Evolutionary conservation across 2,888 invertebrate species (phyloP), one percentile per base, ranked within the genome.

Genomic region (Galerucella pusilla): DNA sequence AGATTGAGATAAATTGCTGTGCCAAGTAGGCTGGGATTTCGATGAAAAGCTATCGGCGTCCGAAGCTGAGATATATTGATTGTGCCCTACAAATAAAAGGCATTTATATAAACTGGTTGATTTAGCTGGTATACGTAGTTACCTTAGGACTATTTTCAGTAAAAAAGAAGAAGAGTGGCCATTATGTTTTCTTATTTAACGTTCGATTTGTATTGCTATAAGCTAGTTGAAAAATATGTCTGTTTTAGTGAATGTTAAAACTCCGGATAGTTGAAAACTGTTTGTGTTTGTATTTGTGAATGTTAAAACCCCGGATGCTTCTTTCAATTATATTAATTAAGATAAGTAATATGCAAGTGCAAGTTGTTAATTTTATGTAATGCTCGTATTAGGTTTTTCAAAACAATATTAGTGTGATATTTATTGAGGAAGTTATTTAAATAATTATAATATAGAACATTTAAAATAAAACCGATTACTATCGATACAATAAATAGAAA

Each of bases 51-150:
- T 82, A 80, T 87, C 87, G 57, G 85, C 85, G 76, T 88, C 88
- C 57, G 87, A 86, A 68, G 86, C 85, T 65, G 87, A 85, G 67
- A 88, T 86, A 80, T 88, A 88, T 78, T 88, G 88, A 78, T 88
- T 88, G 80, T 88, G 87, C 75, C 88, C 88, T 88, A 78, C 16
- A 84, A 82, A 69, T 74, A 70, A 61, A 71, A n/a, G 11, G 14
- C 12, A 1, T 14, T n/a, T 12, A 52, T 52, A 52, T n/a, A 52
- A n/a, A 52, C n/a, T 14, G n/a, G n/a, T 52, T 0, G 49, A 49
- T 12, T 9, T 42, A 42, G 35, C 35, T 42, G 35, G 35, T 42
- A 42, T 6, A 42, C 35, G 35, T 42, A 9, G 35, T 42, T 42
- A 42, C 35, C 1, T 9, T 42, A 42, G 9, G 7, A 42, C 5